Evolutionary conservation across 2,113 vertebrate genomes (phyloP), one percentile per base, ranked within the genome.

Genomic region (Heliornis fulica): DNA sequence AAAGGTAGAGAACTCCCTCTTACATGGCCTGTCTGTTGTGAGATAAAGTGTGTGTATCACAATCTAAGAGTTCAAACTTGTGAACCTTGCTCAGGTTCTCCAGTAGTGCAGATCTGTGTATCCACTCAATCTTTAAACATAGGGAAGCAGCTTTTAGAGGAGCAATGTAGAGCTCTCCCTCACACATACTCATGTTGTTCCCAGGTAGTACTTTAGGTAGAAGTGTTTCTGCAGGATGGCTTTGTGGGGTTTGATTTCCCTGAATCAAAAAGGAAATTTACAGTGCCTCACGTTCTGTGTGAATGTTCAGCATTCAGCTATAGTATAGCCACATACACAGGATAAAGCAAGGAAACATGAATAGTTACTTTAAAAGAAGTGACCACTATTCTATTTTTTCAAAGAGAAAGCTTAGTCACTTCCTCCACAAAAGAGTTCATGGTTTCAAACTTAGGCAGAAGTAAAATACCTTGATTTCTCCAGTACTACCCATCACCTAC

Each of bases 1-100:
- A 95, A 96, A 95, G 50, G 5, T 61, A 83, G 5, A 88, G 79
- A 88, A 66, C 31, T 94, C 71, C 72, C 40, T 82, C 38, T 94
- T 86, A 34, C 11, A 12, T 43, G 56, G 66, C 3, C 65, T n/a
- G 3, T 84, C 74, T 88, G 8, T 69, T 86, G 66, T 77, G 50
- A 89, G 59, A 57, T 31, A 20, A 88, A n/a, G 31, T 22, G 38
- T 36, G 31, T 28, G 2, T 72, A 69, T 60, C 54, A 66, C 7
- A 83, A 5, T 38, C 43, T 88, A 46, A 92, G 15, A 11, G 41
- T 89, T 94, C 88, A 70, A 59, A 86, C 40, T 57, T 92, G 34
- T 93, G 89, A 90, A 70, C 60, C 11, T 32, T 69, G 28, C 21
- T 86, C 71, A 57, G 41, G 53, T 90, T 14, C 3, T 86, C 64